Conservation (phyloP, 2,888 invertebrate species). For the Uloborus plumipes region DNA sequence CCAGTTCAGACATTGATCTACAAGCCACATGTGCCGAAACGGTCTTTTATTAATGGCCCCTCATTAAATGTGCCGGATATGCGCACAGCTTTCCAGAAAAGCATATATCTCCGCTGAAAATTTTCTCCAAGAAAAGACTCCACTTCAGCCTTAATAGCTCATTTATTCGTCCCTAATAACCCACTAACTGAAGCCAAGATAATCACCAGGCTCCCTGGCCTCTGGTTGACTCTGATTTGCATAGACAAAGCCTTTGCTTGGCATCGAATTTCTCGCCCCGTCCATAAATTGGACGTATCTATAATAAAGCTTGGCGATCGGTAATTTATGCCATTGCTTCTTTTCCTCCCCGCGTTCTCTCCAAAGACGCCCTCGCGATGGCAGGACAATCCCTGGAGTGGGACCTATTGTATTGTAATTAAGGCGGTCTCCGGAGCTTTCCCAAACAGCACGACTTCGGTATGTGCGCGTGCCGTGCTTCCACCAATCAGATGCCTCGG, state of each 20-base stretch:
- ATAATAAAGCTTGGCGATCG: conserved; percentile 23
- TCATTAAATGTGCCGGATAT: too few species aligned
- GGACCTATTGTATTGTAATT: conserved; percentile 56
- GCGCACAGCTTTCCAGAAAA: too few species aligned
- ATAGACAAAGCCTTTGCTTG: conserved; percentile 41
- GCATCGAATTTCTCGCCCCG: conserved; percentile 49
- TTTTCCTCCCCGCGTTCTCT: conserved; percentile 25
- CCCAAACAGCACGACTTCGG: conserved; percentile 40
- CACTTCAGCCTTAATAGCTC: conserved; percentile 50
- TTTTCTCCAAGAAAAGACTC: too few species aligned
- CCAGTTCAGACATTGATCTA: too few species aligned
- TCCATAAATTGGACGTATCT: conserved; percentile 30
- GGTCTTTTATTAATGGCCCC: too few species aligned
- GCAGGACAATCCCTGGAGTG: conserved; percentile 33
- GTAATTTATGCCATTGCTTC: conserved; percentile 42
- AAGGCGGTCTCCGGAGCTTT: conserved; percentile 38
- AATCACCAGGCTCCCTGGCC: conserved; percentile 26
- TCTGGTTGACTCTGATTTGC: conserved; percentile 34
- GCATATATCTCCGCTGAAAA: too few species aligned
- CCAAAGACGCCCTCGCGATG: background rate
- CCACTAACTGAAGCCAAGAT: conserved; percentile 32
- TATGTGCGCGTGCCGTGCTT: background rate
- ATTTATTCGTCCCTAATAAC: conserved; percentile 50
- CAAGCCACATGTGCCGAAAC: too few species aligned
- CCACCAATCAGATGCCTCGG: conserved; percentile 48